Evolutionary conservation across 2,113 vertebrate species (phyloP).

Genomic region (Cyprinodon brontotheroides): DNA sequence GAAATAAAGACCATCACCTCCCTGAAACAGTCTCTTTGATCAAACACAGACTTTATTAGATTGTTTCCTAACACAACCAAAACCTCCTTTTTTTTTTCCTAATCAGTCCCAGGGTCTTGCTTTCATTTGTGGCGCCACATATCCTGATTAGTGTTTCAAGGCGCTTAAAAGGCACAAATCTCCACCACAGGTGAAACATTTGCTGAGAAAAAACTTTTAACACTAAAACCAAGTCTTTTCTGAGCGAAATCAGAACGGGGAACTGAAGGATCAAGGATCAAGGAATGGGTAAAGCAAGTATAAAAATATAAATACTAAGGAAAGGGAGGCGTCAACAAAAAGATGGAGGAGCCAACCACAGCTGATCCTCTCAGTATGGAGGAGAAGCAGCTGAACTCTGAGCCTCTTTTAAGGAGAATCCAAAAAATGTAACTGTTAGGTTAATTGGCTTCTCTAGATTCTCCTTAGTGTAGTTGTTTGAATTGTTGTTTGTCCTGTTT

Average conservation of each 20-base stretch:
- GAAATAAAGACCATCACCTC: constrained; percentile 37
- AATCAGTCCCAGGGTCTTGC: neutral
- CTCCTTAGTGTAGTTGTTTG: too few species aligned
- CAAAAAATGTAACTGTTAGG: too few species aligned
- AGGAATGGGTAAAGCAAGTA: too few species aligned
- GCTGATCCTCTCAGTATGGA: too few species aligned
- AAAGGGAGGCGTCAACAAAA: too few species aligned
- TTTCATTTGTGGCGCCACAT: constrained; percentile 2
- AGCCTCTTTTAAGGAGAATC: too few species aligned
- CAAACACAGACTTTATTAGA: constrained; percentile 44
- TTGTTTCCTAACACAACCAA: neutral
- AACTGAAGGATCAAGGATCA: too few species aligned
- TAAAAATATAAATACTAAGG: too few species aligned
- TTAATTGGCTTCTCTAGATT: too few species aligned
- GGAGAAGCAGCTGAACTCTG: too few species aligned
- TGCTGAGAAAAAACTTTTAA: neutral
- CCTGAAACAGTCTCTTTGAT: constrained; percentile 47
- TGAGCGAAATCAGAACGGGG: neutral
- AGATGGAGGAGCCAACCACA: too few species aligned
- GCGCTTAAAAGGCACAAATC: neutral
- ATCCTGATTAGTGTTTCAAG: neutral
- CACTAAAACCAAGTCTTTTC: neutral
- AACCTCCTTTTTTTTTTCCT: neutral
- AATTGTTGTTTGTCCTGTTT: too few species aligned
- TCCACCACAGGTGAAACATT: neutral